These are phyloP conservation scores for Cyprinus carpio DNA, from an alignment of 2,113 vertebrate species.

Conservation along the genomic window DNA sequence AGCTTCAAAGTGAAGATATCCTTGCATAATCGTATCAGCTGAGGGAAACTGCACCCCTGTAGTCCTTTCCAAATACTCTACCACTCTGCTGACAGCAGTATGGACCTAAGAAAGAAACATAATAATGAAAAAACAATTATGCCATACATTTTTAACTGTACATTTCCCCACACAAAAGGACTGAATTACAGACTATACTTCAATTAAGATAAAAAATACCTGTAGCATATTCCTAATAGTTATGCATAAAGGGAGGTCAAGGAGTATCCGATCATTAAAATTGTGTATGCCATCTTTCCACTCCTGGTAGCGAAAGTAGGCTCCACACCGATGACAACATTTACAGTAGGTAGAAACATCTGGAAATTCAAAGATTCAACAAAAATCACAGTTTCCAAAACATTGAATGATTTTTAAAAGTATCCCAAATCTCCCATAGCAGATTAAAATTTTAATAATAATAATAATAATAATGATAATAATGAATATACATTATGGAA, in stretches of 20 bases:
- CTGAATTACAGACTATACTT: too few species aligned
- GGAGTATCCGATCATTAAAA: slow-evolving; percentile 3
- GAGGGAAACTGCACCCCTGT: background rate
- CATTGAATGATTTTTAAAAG: too few species aligned
- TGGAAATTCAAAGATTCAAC: background rate
- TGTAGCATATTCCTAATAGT: slow-evolving; percentile 6
- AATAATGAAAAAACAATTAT: background rate
- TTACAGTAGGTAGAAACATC: slow-evolving; percentile 20
- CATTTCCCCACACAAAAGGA: background rate
- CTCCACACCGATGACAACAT: background rate
- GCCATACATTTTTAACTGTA: background rate
- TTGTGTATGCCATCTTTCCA: slow-evolving; percentile 37
- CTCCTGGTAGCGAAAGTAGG: slow-evolving; percentile 1
- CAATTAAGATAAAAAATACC: background rate
- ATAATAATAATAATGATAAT: background rate
- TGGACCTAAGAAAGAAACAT: slow-evolving; percentile 34
- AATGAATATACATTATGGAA: background rate
- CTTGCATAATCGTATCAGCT: background rate
- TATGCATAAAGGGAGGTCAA: slow-evolving; percentile 9
- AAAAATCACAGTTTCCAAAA: background rate
- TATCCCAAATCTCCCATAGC: background rate
- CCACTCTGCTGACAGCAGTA: too few species aligned
- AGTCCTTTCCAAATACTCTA: background rate
- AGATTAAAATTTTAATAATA: background rate
- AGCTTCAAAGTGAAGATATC: slow-evolving; percentile 17